Percentiles rank a stretch among this genome's conserved stretches.
Evolutionary conservation across 2,888 invertebrate species (phyloP).

Genomic region (Vesta saturnalis): DNA sequence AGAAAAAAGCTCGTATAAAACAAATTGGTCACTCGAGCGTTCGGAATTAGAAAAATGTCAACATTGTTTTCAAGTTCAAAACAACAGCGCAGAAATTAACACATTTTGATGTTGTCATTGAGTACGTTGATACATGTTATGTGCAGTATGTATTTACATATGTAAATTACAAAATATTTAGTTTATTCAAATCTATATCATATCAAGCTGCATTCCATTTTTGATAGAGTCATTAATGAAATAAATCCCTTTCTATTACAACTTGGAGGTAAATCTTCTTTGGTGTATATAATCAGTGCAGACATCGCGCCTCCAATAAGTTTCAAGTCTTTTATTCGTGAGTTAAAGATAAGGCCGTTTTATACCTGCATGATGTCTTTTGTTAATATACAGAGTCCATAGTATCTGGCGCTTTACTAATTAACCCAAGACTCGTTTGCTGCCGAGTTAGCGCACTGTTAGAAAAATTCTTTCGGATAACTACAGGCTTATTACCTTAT

Average conservation of each 20-base stretch:
- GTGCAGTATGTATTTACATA: background rate
- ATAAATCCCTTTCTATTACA: conserved; percentile 14
- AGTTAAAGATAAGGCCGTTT: conserved; percentile 37
- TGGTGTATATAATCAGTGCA: conserved; percentile 32
- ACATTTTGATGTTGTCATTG: too few relatives aligned
- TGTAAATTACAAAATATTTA: background rate
- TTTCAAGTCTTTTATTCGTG: conserved; percentile 38
- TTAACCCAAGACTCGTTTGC: conserved; percentile 44
- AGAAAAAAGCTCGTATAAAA: conserved; percentile 24
- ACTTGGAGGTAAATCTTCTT: conserved; percentile 20
- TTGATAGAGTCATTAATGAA: background rate
- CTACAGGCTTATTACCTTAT: conserved; percentile 44
- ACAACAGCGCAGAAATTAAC: background rate
- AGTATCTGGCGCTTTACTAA: conserved; percentile 44
- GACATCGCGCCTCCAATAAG: conserved; percentile 38
- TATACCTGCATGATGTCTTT: conserved; percentile 41
- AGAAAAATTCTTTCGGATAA: conserved; percentile 43
- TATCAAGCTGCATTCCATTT: background rate
- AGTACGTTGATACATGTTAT: too few relatives aligned
- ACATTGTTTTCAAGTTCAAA: conserved; percentile 3
- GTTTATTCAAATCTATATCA: background rate
- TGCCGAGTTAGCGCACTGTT: conserved; percentile 37
- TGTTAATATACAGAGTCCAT: conserved; percentile 34
- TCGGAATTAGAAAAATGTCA: conserved; percentile 31
- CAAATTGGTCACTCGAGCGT: conserved; percentile 28